These are phyloP conservation scores for Ommatoiulus sabulosus DNA, from an alignment of 2,888 invertebrate species.

Conservation along the genomic window DNA sequence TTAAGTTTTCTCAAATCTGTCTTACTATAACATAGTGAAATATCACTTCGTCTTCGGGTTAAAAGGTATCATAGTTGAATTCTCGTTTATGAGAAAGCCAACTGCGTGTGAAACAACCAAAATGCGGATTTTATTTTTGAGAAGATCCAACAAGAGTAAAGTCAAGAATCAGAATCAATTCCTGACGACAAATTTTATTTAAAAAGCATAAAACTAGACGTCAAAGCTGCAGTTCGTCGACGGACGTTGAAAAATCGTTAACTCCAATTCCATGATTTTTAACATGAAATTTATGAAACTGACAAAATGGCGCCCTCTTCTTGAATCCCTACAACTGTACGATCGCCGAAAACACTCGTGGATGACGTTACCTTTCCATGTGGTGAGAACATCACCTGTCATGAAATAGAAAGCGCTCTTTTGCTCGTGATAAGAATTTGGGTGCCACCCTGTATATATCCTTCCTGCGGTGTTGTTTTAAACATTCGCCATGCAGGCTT, in stretches of 20 bases:
- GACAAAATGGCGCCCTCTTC: background rate
- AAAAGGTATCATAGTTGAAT: too few species aligned
- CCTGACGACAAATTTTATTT: background rate
- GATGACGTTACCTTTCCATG: background rate
- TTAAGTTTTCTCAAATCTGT: too few species aligned
- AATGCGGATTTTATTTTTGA: background rate
- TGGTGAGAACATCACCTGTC: background rate
- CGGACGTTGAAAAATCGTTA: background rate
- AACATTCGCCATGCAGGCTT: background rate
- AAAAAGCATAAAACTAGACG: background rate
- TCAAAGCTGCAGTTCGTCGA: too few species aligned
- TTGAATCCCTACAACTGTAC: background rate
- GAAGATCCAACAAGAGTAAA: background rate
- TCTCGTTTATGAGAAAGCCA: background rate
- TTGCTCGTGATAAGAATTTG: background rate
- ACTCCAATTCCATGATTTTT: background rate
- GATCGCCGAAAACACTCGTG: too few species aligned
- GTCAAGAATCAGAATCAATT: background rate
- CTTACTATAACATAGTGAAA: background rate
- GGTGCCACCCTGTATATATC: background rate
- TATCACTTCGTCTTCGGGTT: too few species aligned
- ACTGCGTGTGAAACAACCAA: background rate
- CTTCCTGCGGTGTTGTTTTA: background rate
- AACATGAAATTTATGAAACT: background rate
- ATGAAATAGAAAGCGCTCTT: background rate